Evolutionary conservation across 2,888 invertebrate species (phyloP).

Genomic region (Caenorhabditis sulstoni): DNA sequence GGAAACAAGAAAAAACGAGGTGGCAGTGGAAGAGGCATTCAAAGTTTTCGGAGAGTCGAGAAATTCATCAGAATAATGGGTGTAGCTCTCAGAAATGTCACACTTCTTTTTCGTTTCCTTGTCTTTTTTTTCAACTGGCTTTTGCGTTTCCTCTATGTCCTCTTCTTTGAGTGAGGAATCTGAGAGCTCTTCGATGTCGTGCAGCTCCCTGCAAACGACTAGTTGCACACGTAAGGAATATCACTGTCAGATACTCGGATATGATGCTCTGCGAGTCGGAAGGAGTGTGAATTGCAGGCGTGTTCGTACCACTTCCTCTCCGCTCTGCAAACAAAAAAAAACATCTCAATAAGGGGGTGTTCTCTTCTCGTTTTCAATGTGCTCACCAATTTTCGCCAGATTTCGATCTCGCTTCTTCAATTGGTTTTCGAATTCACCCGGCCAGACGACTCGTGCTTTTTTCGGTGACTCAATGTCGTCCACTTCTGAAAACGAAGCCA

Average conservation of each 20-base stretch:
- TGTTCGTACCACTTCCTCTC: slow-evolving; percentile 12
- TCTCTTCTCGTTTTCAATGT: background rate
- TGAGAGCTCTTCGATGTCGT: background rate
- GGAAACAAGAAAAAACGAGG: slow-evolving; percentile 50
- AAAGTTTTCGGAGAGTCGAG: slow-evolving; percentile 41
- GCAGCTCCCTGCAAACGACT: slow-evolving; percentile 25
- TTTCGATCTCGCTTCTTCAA: slow-evolving; percentile 43
- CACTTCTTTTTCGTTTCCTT: background rate
- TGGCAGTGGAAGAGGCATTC: slow-evolving; percentile 14
- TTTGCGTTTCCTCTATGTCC: background rate
- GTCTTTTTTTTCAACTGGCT: background rate
- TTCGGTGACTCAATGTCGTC: slow-evolving; percentile 35
- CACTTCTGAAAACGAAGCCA: slow-evolving; percentile 43
- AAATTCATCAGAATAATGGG: slow-evolving; percentile 44
- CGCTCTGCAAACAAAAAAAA: slow-evolving; percentile 22
- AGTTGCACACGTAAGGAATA: background rate
- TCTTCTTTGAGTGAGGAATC: too few species aligned
- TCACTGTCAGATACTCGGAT: slow-evolving; percentile 37
- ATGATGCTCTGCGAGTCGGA: slow-evolving; percentile 41
- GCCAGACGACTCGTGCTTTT: slow-evolving; percentile 44
- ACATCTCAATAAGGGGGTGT: background rate
- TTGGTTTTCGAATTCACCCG: slow-evolving; percentile 57
- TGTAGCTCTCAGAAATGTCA: background rate
- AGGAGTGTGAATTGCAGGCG: slow-evolving; percentile 44
- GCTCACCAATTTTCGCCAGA: slow-evolving; percentile 33